These are phyloP conservation scores for Drosophila setifemur DNA, from an alignment of 1,140 invertebrate species.

Conservation along the genomic window DNA sequence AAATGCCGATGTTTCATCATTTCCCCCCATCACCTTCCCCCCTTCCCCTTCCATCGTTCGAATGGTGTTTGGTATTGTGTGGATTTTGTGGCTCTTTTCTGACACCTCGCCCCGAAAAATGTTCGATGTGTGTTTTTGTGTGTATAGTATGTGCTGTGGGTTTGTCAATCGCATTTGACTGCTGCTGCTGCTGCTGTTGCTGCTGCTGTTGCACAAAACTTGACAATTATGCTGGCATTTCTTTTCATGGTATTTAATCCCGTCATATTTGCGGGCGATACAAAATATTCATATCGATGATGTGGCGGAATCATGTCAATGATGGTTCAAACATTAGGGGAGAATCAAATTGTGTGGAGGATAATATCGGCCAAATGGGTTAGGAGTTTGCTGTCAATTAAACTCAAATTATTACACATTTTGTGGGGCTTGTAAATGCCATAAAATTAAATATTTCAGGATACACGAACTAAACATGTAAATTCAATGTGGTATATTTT, in stretches of 20 bases:
- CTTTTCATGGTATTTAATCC: slow-evolving; percentile 56
- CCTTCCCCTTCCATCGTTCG: neutral
- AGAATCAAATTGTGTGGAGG: neutral
- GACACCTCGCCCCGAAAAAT: slow-evolving; percentile 4
- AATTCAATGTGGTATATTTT: too few species aligned
- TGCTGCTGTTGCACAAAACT: slow-evolving; percentile 42
- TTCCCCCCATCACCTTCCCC: neutral
- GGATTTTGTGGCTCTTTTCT: slow-evolving; percentile 62
- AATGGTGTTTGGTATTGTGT: slow-evolving; percentile 63
- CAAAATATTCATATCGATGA: slow-evolving; percentile 26
- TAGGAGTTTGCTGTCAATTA: too few species aligned
- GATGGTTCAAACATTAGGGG: neutral
- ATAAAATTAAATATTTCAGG: too few species aligned
- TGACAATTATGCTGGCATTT: slow-evolving; percentile 58
- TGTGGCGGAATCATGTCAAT: slow-evolving; percentile 19
- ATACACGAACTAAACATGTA: too few species aligned
- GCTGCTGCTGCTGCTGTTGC: too few species aligned
- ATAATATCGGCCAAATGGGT: neutral
- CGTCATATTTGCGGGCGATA: slow-evolving; percentile 39
- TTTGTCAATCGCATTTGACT: slow-evolving; percentile 51
- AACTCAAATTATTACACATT: too few species aligned
- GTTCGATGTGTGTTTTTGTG: neutral
- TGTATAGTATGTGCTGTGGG: slow-evolving; percentile 12
- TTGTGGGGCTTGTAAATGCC: too few species aligned
- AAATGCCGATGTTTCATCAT: slow-evolving; percentile 55